Percentiles rank a stretch among this genome's conserved stretches.
These are phyloP conservation scores for Junonia oenone DNA, from an alignment of 2,888 invertebrate species.

Conservation along the genomic window DNA sequence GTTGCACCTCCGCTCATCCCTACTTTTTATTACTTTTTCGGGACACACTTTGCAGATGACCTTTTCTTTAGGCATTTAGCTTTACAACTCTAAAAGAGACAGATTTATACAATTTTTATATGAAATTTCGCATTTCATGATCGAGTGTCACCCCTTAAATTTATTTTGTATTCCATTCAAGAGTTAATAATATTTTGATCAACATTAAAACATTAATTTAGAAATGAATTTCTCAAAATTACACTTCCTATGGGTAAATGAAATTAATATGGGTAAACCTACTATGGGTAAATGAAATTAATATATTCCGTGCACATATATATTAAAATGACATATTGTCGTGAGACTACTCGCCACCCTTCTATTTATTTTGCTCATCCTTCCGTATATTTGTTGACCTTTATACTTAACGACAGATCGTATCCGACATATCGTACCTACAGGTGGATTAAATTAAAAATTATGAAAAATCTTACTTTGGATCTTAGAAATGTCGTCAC, in stretches of 20 bases:
- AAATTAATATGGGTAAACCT: background rate
- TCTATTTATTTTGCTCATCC: constrained; percentile 10
- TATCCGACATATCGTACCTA: background rate
- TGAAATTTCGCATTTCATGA: no score
- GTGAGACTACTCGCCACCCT: constrained; percentile 2
- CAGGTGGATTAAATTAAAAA: background rate
- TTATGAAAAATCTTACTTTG: no score
- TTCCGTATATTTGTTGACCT: background rate
- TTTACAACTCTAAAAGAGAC: no score
- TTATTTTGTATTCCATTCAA: no score
- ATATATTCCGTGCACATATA: background rate
- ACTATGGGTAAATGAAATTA: background rate
- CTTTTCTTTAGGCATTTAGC: no score
- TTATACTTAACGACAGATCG: constrained; percentile 1
- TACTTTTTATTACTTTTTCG: no score
- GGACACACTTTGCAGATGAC: no score
- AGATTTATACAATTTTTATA: no score
- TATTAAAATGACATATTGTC: constrained; percentile 6
- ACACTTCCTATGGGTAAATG: background rate
- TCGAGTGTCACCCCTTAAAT: no score
- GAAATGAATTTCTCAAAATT: background rate
- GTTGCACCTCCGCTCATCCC: no score
- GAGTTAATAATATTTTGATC: no score
- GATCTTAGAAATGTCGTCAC: no score
- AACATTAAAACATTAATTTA: background rate